phyloP scores from a whole-genome alignment of 2,113 vertebrate species.

The Corapipo altera region DNA sequence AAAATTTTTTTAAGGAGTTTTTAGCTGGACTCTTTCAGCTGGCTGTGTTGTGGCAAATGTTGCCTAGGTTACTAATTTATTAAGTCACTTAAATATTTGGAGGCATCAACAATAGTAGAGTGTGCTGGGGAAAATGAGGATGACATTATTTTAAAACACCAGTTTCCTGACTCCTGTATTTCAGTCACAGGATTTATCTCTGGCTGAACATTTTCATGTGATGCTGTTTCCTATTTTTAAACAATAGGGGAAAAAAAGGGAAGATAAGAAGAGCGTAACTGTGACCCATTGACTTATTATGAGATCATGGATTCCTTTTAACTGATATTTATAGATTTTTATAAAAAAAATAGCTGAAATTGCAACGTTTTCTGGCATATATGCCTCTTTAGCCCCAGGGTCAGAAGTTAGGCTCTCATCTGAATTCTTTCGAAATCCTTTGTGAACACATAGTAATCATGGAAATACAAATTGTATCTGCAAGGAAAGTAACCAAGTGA shows the following conservation, averaged over 20 bases:
- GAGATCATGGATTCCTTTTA: constrained; percentile 48
- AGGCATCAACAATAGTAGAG: not conserved
- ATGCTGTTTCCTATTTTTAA: constrained; percentile 65
- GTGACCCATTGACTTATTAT: constrained; percentile 47
- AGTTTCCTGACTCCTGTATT: constrained; percentile 45
- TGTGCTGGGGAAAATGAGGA: not conserved
- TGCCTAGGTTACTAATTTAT: constrained; percentile 48
- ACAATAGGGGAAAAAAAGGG: constrained; percentile 36
- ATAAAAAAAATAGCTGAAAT: constrained; percentile 35
- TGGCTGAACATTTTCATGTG: constrained; percentile 37
- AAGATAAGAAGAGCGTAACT: constrained; percentile 47
- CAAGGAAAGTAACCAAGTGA: not conserved
- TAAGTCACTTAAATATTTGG: constrained; percentile 43
- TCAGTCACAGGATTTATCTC: constrained; percentile 35
- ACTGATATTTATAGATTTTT: constrained; percentile 55
- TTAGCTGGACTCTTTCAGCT: not conserved
- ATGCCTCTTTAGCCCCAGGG: not conserved
- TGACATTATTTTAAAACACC: constrained; percentile 45
- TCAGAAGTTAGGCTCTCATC: not conserved
- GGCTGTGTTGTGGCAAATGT: constrained; percentile 22
- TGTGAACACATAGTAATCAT: not conserved
- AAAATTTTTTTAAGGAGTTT: not conserved
- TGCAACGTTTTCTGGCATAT: not conserved
- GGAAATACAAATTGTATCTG: not conserved
- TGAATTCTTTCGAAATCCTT: not conserved